Percentiles rank a stretch among this genome's conserved stretches.
phyloP scores from a whole-genome alignment of 2,888 invertebrate genomes.

The Troides helena region DNA sequence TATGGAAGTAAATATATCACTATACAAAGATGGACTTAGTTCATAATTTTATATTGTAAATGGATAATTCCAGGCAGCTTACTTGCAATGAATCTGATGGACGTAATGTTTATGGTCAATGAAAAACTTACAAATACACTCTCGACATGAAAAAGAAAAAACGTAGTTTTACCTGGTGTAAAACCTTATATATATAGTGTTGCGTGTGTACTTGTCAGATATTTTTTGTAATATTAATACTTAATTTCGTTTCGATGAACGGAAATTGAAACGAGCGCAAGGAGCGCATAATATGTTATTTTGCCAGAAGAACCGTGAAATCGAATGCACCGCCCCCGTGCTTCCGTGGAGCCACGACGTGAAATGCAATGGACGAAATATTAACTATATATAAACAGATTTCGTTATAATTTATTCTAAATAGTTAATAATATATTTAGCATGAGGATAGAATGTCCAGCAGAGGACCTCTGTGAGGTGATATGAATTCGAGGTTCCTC shows the following conservation, averaged over 20 bases:
- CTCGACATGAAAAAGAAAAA: not conserved
- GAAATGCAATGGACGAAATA: not conserved
- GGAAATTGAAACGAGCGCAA: constrained; percentile 2
- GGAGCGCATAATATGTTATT: not conserved
- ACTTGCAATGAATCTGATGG: not conserved
- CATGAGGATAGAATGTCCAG: not conserved
- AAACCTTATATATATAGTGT: not conserved
- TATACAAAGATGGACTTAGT: not conserved
- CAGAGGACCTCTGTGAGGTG: no score
- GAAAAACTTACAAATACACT: not conserved
- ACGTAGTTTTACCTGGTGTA: not conserved
- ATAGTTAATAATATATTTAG: not conserved
- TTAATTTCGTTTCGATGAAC: not conserved
- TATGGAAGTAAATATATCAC: not conserved
- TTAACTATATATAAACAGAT: not conserved
- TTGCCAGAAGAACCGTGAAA: constrained; percentile 4
- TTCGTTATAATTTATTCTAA: not conserved
- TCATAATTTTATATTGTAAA: not conserved
- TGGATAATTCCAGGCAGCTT: not conserved
- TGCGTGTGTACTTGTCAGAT: not conserved
- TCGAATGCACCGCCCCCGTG: not conserved
- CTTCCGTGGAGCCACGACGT: not conserved
- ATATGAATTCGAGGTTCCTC: no score
- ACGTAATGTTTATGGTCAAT: not conserved
- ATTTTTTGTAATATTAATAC: not conserved